A percentile compares a stretch with the other conserved stretches of the same genome.
phyloP scores from a whole-genome alignment of 1,140 invertebrate species.

The Habropoda laboriosa region DNA sequence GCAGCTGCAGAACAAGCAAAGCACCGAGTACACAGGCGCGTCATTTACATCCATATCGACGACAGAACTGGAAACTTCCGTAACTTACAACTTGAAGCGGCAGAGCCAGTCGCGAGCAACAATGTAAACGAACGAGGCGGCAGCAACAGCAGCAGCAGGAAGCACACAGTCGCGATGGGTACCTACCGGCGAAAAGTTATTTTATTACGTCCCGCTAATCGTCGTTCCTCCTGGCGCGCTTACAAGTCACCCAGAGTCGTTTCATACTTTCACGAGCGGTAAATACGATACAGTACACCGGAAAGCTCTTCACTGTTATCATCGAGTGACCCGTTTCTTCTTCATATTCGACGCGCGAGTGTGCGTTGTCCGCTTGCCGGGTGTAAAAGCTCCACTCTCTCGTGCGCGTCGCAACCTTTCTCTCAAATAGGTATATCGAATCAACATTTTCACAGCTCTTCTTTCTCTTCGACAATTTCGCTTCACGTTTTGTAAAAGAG shows the following conservation, averaged over 20 bases:
- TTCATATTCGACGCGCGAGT: conserved; percentile 45
- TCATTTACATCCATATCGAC: background rate
- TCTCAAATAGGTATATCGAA: conserved; percentile 59
- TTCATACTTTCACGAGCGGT: background rate
- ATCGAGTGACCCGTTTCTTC: conserved; percentile 33
- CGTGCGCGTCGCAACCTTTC: conserved; percentile 1
- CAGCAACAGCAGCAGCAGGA: too few relatives aligned
- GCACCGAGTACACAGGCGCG: too few relatives aligned
- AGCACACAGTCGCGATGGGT: background rate
- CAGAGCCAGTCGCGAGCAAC: background rate
- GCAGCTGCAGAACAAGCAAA: too few relatives aligned
- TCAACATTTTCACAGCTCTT: conserved; percentile 43
- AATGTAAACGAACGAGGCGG: conserved; percentile 5
- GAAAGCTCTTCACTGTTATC: conserved; percentile 56
- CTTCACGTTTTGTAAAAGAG: too few relatives aligned
- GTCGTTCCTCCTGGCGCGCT: background rate
- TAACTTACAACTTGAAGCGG: background rate
- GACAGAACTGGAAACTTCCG: background rate
- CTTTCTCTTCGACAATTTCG: background rate
- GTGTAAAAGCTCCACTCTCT: conserved; percentile 29
- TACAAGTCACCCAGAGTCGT: background rate
- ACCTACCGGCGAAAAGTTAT: conserved; percentile 20
- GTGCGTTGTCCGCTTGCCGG: conserved; percentile 29
- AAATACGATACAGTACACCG: conserved; percentile 34
- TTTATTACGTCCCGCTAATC: conserved; percentile 13